Base-by-base conservation (phyloP, 2,113 vertebrate genomes). In the Hippocampus abdominalis region DNA sequence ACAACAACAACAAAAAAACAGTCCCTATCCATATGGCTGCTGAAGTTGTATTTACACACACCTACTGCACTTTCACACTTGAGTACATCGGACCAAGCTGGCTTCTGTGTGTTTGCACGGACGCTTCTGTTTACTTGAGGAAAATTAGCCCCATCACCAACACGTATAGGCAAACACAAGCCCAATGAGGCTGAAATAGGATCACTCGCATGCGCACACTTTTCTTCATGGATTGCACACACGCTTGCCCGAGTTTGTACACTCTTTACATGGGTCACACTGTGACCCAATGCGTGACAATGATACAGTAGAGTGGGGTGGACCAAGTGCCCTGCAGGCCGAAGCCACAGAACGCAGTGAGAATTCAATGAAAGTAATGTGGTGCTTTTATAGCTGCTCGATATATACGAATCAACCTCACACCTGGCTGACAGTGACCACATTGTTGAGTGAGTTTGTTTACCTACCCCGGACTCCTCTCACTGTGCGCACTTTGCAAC, bases 41-140 rank as follows among this genome's bases (percentile, higher is more conserved):
- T 53, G 72, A 75, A 46, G 69, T 65, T 68, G 70, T 88, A 79
- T 88, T 87, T 86, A 82, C 85, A 84, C 77, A 86, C 84, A 87
- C 78, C 82, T 74, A 70, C 64, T 84, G 79, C 75, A 69, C 76
- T 75, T 81, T 87, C 80, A 85, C 80, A 83, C 79, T 80, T 66
- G 80, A 84, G 78, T 80, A 84, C 81, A 85, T 74, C 73, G 54
- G 84, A 36, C 69, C 44, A 73, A 70, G 67, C 53, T 11, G 16
- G 20, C 51, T 29, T 66, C 72, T 74, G 72, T 71, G 57, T 49
- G 67, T 71, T 59, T 64, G 66, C 13, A 40, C 10, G 27, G 2
- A 70, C 74, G 72, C 48, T 25, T 86, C 12, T 87, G 87, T 90
- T 88, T 86, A 82, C 84, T 68, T 77, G 54, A 57, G 68, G 81